Base-by-base conservation (phyloP, 1,140 invertebrate species). In the Chymomyza costata region DNA sequence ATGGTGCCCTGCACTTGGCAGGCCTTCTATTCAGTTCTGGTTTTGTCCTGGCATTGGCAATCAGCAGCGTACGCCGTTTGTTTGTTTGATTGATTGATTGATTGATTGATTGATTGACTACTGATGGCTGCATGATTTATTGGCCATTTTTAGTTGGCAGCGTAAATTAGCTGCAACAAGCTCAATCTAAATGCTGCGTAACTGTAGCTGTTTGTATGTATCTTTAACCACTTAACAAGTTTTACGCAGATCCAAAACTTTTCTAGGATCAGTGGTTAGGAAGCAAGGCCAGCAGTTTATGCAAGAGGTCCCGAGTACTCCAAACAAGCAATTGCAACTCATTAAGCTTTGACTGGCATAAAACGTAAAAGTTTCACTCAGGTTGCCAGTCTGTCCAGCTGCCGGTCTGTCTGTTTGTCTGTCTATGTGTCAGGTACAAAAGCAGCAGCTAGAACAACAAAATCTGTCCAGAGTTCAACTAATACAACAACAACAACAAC, bases 281-380 rank as follows among this genome's bases (percentile, higher is more conserved):
- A n/a, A n/a, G n/a, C n/a, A n/a, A n/a, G n/a, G n/a, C n/a, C 11
- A 19, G 11, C n/a, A 21, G 39, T 21, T 30, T 13, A 25, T 19
- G 19, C 41, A 44, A n/a, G n/a, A n/a, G n/a, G n/a, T n/a, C n/a
- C n/a, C n/a, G n/a, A n/a, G n/a, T n/a, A 57, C 70, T 64, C 60
- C 58, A 74, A 76, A 76, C 61, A 76, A 74, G 65, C 70, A 76
- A 69, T 76, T 70, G 61, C 63, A 78, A 76, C 70, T 76, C 70
- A 76, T 76, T 76, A 76, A 63, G 65, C 71, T 49, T 74, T 65
- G 70, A 65, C 70, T 74, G 47, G 39, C 59, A 60, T 47, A 28
- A 48, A 70, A 65, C 65, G 54, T 60, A 63, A 73, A 58, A 73
- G 52, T 71, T 71, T 64, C 31, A 47, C n/a, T n/a, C n/a, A n/a